Conservation (phyloP, 2,113 vertebrate genomes). For the Pyrgilauda ruficollis region DNA sequence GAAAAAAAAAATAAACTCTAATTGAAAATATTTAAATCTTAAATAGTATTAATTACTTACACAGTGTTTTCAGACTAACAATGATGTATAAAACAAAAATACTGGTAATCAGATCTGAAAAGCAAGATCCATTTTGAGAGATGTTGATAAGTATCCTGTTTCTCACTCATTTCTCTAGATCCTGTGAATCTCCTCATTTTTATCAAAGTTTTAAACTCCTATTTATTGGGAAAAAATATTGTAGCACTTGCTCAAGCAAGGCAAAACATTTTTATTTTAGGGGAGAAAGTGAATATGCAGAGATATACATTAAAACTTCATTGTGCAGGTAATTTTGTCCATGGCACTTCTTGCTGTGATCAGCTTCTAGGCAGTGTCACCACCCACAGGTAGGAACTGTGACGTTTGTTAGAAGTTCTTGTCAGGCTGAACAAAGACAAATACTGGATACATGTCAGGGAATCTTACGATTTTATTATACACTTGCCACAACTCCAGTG, state of each 20-base stretch:
- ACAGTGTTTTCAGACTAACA: neutral
- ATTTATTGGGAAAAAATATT: neutral
- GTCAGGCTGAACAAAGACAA: neutral
- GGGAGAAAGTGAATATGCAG: neutral
- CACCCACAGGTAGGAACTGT: neutral
- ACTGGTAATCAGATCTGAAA: neutral
- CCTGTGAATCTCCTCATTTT: neutral
- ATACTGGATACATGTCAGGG: neutral
- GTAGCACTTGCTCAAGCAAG: neutral
- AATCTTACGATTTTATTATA: neutral
- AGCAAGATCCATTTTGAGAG: neutral
- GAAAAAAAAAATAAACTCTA: neutral
- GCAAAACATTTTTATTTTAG: neutral
- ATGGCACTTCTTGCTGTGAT: neutral
- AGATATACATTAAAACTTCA: neutral
- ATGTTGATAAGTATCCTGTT: neutral
- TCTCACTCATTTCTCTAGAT: neutral
- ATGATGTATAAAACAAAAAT: neutral
- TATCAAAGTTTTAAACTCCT: neutral
- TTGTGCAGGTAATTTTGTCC: neutral
- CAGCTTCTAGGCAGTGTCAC: neutral
- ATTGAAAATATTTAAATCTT: neutral
- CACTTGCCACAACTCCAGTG: neutral
- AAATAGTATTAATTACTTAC: neutral
- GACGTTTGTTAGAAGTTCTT: neutral